Base-by-base conservation (phyloP, 2,113 vertebrate genomes). In the Callopanchax toddi region DNA sequence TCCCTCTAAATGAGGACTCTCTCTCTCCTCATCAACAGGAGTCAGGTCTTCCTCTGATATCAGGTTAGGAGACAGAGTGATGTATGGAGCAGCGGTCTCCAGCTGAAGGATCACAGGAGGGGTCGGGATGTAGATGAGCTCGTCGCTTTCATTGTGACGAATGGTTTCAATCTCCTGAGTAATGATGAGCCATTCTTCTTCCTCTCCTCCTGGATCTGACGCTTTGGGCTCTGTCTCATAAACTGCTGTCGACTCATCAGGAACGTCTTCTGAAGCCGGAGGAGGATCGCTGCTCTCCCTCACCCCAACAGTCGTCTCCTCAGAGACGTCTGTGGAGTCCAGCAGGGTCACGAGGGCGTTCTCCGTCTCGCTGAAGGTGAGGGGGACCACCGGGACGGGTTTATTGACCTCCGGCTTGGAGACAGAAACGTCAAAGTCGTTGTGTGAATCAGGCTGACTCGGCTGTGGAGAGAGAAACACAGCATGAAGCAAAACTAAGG, bases 141-240 rank as follows among this genome's bases (percentile, higher is more conserved):
- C 79, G 1, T 76, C 80, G 0, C 79, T 89, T 77, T 86, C 80
- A 2, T 76, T 44, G 1, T 73, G 73, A 67, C 78, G 67, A 48
- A 90, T 85, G 51, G 84, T 91, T 69, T 92, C 73, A 42, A 90
- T 74, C 67, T 81, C 53, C 12, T 92, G 87, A 10, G 84, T 85
- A 45, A 91, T 87, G 67, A 91, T 78, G 1, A 70, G 64, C 23
- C 58, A 11, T 25, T 77, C 74, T 2, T 90, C 79, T 22, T 81
- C 72, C 17, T 81, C 50, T 3, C 42, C 67, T n/a, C 76, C 78
- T 6, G 68, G 60, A 12, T 37, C 45, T 9, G 82, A 74, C 11
- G 61, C 42, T 48, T 76, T 40, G 0, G 37, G 23, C 20, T 67
- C 37, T 4, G 39, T 56, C 43, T 25, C 69, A 32, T 67, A 12